phyloP scores from a whole-genome alignment of 1,140 invertebrate genomes.

The Mycetomoellerius zeteki region DNA sequence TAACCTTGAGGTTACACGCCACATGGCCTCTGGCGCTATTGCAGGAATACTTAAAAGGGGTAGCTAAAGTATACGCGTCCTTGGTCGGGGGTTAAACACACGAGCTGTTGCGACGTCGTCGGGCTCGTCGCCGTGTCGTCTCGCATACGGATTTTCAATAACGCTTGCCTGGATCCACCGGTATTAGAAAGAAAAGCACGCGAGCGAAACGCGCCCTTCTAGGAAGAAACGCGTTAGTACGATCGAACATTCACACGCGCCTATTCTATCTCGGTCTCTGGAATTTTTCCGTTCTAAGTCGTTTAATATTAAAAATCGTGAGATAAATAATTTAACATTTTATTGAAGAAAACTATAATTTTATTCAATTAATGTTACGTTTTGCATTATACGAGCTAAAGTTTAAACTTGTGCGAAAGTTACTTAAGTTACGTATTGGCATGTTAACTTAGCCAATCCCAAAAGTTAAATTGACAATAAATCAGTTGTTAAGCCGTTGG shows the following conservation, averaged over 20 bases:
- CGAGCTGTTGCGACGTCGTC: conserved; percentile 49
- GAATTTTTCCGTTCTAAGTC: conserved; percentile 3
- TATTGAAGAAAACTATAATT: conserved; percentile 9
- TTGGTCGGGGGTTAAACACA: conserved; percentile 65
- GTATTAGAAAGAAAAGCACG: conserved; percentile 58
- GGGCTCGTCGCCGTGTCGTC: conserved; percentile 13
- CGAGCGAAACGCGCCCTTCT: conserved; percentile 30
- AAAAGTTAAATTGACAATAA: conserved; percentile 67
- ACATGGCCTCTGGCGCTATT: conserved; percentile 79
- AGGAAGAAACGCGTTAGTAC: conserved; percentile 7
- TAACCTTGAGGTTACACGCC: conserved; percentile 67
- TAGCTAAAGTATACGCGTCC: conserved; percentile 65
- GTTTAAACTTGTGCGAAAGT: conserved; percentile 25
- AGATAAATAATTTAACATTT: conserved; percentile 25
- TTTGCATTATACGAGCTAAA: not conserved
- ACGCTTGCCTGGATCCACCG: conserved; percentile 31
- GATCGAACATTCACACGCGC: conserved; percentile 14
- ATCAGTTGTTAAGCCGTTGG: conserved; percentile 48
- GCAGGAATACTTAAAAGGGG: conserved; percentile 77
- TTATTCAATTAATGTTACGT: not conserved
- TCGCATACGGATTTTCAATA: conserved; percentile 72
- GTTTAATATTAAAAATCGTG: conserved; percentile 46
- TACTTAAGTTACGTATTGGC: not conserved
- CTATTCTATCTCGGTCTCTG: conserved; percentile 29
- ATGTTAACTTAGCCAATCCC: conserved; percentile 49